A percentile compares a stretch with the other conserved stretches of the same genome.
phyloP scores from a whole-genome alignment of 1,140 invertebrate species.

The Calliopsis andreniformis region DNA sequence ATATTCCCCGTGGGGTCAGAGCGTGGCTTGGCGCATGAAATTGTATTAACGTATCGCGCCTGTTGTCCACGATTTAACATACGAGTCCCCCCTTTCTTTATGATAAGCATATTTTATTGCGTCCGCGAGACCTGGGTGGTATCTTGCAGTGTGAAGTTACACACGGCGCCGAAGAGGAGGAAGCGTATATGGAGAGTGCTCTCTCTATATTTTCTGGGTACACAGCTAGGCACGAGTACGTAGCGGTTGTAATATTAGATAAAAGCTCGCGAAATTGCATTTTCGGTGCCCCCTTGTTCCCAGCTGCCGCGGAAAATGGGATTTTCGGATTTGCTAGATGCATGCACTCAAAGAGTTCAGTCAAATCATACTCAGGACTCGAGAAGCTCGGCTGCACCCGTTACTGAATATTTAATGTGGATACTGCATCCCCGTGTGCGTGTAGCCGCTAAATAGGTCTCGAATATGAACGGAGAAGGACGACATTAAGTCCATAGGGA shows the following conservation, averaged over 20 bases:
- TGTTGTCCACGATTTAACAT: not conserved
- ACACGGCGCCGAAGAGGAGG: not conserved
- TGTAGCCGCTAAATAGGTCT: constrained; percentile 7
- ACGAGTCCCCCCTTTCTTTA: not conserved
- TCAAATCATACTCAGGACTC: constrained; percentile 33
- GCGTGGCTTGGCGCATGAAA: not conserved
- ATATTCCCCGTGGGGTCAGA: not conserved
- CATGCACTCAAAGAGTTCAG: constrained; percentile 56
- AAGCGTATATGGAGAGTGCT: not conserved
- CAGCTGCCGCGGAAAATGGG: constrained; percentile 51
- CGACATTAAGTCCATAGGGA: too few species aligned
- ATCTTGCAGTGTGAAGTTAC: constrained; percentile 23
- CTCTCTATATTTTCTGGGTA: constrained; percentile 48
- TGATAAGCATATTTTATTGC: constrained; percentile 35
- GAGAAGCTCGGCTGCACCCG: constrained; percentile 14
- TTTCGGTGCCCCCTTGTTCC: constrained; percentile 58
- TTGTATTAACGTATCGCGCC: not conserved
- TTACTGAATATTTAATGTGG: constrained; percentile 55
- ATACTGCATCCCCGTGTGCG: constrained; percentile 4
- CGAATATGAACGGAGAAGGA: too few species aligned
- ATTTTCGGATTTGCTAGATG: constrained; percentile 64
- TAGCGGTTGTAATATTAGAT: constrained; percentile 59
- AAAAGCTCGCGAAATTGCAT: constrained; percentile 65
- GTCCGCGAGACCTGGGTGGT: constrained; percentile 9
- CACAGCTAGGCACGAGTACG: constrained; percentile 43